Conservation (phyloP, 2,888 invertebrate genomes). For the Eristalinus aeneus region DNA sequence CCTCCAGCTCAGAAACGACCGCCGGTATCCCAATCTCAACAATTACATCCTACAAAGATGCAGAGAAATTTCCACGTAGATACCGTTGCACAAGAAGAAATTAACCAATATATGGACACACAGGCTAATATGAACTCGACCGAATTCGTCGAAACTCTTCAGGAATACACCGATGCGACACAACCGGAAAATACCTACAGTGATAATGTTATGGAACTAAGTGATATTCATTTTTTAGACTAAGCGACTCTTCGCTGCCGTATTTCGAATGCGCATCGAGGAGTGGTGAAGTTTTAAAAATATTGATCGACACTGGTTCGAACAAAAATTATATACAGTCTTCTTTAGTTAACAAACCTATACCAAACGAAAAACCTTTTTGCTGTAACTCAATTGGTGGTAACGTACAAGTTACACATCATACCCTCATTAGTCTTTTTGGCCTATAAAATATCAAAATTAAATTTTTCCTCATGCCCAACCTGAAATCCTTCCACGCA, state of each 20-base stretch:
- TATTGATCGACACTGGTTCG: background rate
- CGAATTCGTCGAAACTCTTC: too few species aligned
- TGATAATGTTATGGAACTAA: too few species aligned
- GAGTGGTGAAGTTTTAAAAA: too few species aligned
- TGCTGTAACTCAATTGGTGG: background rate
- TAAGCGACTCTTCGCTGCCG: too few species aligned
- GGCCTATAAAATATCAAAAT: background rate
- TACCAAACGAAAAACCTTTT: background rate
- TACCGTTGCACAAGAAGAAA: background rate
- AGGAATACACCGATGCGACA: background rate
- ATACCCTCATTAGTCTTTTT: background rate
- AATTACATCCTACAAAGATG: background rate
- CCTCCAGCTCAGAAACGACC: background rate
- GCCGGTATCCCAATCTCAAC: too few species aligned
- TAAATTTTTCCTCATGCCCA: background rate
- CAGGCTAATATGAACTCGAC: too few species aligned
- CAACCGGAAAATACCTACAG: background rate
- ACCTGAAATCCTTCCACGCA: too few species aligned
- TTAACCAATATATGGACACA: too few species aligned
- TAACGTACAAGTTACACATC: background rate
- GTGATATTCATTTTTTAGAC: background rate
- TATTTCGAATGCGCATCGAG: too few species aligned
- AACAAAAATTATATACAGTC: background rate
- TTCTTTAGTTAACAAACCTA: background rate
- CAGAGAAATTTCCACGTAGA: background rate